These are phyloP conservation scores for Elachura formosa DNA, from an alignment of 2,113 vertebrate species.

Conservation along the genomic window DNA sequence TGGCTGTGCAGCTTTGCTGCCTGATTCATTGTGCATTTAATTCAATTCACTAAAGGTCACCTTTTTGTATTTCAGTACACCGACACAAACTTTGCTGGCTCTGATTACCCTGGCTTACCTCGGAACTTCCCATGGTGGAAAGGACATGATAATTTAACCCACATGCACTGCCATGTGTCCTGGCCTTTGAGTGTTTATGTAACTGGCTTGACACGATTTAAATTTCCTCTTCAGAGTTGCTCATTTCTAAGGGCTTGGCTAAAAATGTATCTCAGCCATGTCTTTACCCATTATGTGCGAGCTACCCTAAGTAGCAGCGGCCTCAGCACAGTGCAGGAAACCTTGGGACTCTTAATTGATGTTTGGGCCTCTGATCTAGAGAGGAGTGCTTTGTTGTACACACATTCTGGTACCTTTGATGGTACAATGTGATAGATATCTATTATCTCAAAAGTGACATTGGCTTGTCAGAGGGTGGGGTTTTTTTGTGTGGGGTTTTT, in stretches of 20 bases:
- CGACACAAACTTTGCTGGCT: background rate
- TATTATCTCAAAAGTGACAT: background rate
- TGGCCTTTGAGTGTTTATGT: background rate
- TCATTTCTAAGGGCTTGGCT: background rate
- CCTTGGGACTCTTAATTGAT: background rate
- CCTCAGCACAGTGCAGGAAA: background rate
- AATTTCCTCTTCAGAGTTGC: background rate
- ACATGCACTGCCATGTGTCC: background rate
- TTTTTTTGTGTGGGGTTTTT: background rate
- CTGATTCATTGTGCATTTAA: constrained; percentile 54
- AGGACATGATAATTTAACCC: background rate
- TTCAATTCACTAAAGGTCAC: constrained; percentile 62
- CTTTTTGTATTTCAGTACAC: constrained; percentile 9
- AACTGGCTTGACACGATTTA: background rate
- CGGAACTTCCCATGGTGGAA: background rate
- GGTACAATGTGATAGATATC: background rate
- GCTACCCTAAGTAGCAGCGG: background rate
- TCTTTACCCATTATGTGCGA: background rate
- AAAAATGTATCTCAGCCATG: background rate
- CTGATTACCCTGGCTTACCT: background rate
- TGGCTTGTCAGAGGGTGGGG: background rate
- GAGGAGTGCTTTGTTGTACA: background rate
- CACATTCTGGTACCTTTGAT: background rate
- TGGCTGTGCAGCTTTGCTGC: background rate
- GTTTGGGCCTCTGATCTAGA: background rate